Conservation (phyloP, 2,113 vertebrate genomes). For the Spizaetus ornatus region DNA sequence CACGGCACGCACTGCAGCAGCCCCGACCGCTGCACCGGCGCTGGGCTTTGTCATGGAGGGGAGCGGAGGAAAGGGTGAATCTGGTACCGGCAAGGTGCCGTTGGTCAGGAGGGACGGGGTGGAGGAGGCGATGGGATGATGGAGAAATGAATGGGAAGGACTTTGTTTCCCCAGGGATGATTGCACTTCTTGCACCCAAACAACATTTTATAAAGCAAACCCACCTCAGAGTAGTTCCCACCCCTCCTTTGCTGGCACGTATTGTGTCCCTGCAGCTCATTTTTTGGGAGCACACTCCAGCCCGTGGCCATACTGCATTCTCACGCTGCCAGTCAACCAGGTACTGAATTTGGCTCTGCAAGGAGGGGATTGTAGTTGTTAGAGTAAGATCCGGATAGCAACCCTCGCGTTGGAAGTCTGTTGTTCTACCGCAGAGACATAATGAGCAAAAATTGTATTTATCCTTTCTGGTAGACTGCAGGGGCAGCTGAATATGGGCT, state of each 20-base stretch:
- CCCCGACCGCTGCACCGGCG: neutral
- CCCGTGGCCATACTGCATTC: neutral
- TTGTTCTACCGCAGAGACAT: neutral
- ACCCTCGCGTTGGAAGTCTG: neutral
- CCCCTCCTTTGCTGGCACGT: neutral
- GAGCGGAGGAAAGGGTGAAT: neutral
- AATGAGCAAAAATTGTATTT: neutral
- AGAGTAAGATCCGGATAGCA: neutral
- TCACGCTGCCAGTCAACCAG: neutral
- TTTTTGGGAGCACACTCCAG: neutral
- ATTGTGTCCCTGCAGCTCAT: neutral
- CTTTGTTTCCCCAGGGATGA: neutral
- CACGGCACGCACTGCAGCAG: neutral
- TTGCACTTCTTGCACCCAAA: neutral
- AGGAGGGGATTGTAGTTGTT: neutral
- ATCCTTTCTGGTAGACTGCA: neutral
- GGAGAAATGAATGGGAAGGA: neutral
- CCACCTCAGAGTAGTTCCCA: neutral
- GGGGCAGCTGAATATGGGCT: neutral
- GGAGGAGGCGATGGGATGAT: neutral
- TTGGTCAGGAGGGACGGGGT: neutral
- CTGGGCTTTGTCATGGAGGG: neutral
- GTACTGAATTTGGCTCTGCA: neutral
- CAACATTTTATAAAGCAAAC: neutral
- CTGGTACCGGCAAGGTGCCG: neutral